phyloP scores from a whole-genome alignment of 2,113 vertebrate genomes.

The Mesembrinibis cayennensis region DNA sequence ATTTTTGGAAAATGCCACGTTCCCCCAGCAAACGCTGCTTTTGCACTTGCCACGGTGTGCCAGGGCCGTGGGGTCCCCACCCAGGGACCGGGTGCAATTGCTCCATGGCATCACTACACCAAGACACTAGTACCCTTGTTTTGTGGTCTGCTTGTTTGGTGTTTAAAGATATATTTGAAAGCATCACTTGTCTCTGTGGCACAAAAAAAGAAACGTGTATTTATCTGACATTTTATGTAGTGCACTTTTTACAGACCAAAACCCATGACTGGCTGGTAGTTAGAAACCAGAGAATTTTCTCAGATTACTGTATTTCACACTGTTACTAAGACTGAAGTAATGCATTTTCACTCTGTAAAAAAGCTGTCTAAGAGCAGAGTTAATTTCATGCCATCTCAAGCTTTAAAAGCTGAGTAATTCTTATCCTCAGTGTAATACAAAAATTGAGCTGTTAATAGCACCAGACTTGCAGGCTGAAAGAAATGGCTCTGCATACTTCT shows the following conservation, averaged over 20 bases:
- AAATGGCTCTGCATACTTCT: neutral
- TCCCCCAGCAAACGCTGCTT: neutral
- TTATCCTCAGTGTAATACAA: neutral
- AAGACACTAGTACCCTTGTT: no score
- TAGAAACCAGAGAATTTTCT: neutral
- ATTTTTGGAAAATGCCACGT: accelerated
- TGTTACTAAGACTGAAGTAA: neutral
- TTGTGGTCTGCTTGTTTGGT: neutral
- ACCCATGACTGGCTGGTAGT: neutral
- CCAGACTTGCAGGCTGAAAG: neutral
- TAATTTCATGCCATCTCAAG: neutral
- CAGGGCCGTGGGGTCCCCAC: accelerated
- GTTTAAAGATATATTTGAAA: neutral
- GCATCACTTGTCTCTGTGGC: neutral
- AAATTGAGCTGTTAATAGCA: neutral
- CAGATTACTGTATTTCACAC: neutral
- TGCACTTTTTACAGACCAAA: neutral
- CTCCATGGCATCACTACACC: neutral
- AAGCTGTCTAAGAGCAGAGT: neutral
- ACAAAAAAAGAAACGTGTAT: neutral
- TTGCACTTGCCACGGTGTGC: neutral
- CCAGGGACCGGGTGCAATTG: accelerated
- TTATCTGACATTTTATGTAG: neutral
- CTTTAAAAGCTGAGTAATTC: neutral
- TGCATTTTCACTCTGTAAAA: neutral